Base-by-base conservation (phyloP, 2,888 invertebrate species). In the Fragum fragum region DNA sequence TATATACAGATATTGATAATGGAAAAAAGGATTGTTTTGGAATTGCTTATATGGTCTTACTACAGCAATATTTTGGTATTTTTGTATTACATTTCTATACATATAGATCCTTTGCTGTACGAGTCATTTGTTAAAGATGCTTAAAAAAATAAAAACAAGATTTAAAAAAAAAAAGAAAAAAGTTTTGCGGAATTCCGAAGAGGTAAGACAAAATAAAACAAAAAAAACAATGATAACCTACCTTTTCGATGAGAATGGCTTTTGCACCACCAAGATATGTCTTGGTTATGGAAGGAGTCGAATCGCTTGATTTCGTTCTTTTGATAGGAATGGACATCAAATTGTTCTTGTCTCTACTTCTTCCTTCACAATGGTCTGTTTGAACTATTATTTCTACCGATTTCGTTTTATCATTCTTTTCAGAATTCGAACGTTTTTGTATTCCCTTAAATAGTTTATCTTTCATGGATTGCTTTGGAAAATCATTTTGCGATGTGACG, bases 301-400 rank as follows among this genome's bases (percentile, higher is more conserved):
- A 84, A 52, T 84, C 84, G 70, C 71, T 78, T 0, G 84, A 81
- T 32, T 69, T 71, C 53, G 80, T 83, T 55, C 76, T 53, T 76
- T 75, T 80, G n/a, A 83, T 57, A 18, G 80, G 74, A 47, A 74
- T 77, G 26, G 72, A 76, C 7, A 73, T 53, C 11, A 76, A 73
- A 14, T 69, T 81, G 0, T 76, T 59, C 7, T 26, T n/a, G 23
- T 57, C 39, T 28, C 11, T 39, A 23, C 23, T 59, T 1, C 9
- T n/a, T 26, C 26, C 26, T 1, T 39, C 28, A 32, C 36, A 26
- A 1, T 11, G 2, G 28, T 73, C 42, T 16, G 73, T 59, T 21
- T 59, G 36, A 7, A 73, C 73, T n/a, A 73, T 26, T 14, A 73
- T 59, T 36, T 73, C 57, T 7, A 73, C 73, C 26, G 47, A 21